Percentiles rank a stretch among this genome's conserved stretches.
These are phyloP conservation scores for Furcifer pardalis DNA, from an alignment of 2,797 vertebrate species.

Conservation along the genomic window DNA sequence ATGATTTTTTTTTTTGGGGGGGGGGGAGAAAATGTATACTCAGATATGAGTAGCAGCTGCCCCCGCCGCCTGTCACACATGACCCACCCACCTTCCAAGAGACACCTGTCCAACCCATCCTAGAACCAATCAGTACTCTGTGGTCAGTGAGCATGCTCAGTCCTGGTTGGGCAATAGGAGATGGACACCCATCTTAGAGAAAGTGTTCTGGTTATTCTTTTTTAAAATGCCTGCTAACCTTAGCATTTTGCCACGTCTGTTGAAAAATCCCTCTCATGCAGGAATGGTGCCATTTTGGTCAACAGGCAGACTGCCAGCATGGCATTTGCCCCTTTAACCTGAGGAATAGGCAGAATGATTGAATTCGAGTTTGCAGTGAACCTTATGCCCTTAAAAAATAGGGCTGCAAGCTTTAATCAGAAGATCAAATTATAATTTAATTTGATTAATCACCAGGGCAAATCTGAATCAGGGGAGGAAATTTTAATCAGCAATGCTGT, in stretches of 20 bases:
- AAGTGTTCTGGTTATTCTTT: not conserved
- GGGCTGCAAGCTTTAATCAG: slow-evolving; percentile 17
- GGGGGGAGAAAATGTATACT: no score
- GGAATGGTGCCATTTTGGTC: not conserved
- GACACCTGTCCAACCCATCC: no score
- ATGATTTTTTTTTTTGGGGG: no score
- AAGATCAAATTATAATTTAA: slow-evolving; percentile 27
- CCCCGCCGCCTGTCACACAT: no score
- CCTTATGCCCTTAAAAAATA: slow-evolving; percentile 3
- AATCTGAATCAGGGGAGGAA: not conserved
- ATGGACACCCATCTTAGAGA: not conserved
- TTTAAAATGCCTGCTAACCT: not conserved
- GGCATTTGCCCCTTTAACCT: no score
- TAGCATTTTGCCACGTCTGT: not conserved
- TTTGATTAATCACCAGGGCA: slow-evolving; percentile 6
- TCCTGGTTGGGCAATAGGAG: not conserved
- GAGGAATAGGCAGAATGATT: not conserved
- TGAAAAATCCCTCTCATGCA: not conserved
- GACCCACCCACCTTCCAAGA: no score
- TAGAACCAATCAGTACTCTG: not conserved
- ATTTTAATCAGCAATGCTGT: slow-evolving; percentile 13
- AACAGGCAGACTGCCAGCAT: not conserved
- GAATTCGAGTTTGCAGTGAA: not conserved
- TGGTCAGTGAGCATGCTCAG: not conserved
- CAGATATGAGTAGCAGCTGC: no score